Evolutionary conservation across 2,888 invertebrate species (phyloP).

Genomic region (Nysson spinosus): DNA sequence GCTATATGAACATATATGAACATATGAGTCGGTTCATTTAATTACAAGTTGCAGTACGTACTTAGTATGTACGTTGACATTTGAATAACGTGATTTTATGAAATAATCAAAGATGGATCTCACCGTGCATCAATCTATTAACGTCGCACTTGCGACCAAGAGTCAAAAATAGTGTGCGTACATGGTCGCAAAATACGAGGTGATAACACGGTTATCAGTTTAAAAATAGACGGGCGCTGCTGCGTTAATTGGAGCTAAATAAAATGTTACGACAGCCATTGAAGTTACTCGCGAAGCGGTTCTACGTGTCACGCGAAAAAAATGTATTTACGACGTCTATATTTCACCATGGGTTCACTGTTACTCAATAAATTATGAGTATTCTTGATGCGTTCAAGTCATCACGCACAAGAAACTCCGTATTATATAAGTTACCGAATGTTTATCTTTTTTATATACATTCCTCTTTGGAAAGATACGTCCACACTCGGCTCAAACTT

Average conservation of each 20-base stretch:
- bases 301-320: neutral
- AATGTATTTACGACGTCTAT: too few species aligned
- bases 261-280: constrained; percentile 20
- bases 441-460: too few species aligned
- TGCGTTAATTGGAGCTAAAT: constrained; percentile 35
- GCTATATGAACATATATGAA: too few species aligned
- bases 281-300: constrained; percentile 1
- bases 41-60: too few species aligned
- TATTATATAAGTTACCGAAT: too few species aligned
- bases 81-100: neutral
- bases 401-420: too few species aligned
- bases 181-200: constrained; percentile 8
- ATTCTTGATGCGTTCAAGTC: too few species aligned
- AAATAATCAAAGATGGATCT: neutral
- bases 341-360: too few species aligned
- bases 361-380: too few species aligned
- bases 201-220: constrained; percentile 47
- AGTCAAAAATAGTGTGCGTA: constrained; percentile 26
- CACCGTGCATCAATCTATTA: constrained; percentile 9
- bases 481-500: too few species aligned
- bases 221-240: constrained; percentile 39
- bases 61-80: neutral
- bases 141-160: constrained; percentile 5
- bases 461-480: too few species aligned
- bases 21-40: too few species aligned